A percentile compares a stretch with the other conserved stretches of the same genome.
These are phyloP conservation scores for Uria lomvia DNA, from an alignment of 2,113 vertebrate genomes.

Conservation along the genomic window DNA sequence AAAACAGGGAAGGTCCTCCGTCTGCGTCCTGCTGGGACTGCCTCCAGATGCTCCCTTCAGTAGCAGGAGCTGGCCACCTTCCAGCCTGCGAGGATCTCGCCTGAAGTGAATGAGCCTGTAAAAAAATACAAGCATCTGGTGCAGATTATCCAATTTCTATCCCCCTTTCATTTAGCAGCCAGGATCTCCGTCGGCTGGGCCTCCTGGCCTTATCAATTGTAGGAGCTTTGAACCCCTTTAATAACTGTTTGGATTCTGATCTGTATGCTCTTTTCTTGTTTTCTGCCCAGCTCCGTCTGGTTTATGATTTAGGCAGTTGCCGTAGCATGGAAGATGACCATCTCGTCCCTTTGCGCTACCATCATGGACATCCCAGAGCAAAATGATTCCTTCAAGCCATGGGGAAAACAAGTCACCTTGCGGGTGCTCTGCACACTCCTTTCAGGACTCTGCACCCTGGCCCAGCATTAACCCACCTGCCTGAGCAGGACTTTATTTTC, in stretches of 20 bases:
- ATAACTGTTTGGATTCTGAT: not conserved
- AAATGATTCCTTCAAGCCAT: not conserved
- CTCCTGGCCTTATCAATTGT: not conserved
- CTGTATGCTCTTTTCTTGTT: not conserved
- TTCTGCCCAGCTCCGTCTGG: not conserved
- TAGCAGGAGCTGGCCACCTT: slow-evolving; percentile 8
- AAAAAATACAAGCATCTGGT: slow-evolving; percentile 36
- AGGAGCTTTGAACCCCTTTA: not conserved
- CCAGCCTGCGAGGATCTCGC: not conserved
- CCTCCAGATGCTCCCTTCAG: slow-evolving; percentile 27
- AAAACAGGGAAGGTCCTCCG: not conserved
- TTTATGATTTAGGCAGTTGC: not conserved
- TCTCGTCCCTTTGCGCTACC: not conserved
- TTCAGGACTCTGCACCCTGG: not conserved
- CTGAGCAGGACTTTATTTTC: not conserved
- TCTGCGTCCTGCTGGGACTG: not conserved
- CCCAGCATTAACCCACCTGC: not conserved
- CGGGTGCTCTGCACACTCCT: not conserved
- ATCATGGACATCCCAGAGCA: not conserved
- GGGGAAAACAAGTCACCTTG: not conserved
- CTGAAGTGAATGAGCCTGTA: not conserved
- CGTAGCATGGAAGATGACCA: not conserved
- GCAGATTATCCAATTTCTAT: slow-evolving; percentile 37
- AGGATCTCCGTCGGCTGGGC: not conserved
- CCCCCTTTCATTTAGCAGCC: not conserved